A percentile compares a stretch with the other conserved stretches of the same genome.
These are phyloP conservation scores for Diphyllodes magnificus DNA, from an alignment of 2,113 vertebrate species.

Conservation along the genomic window DNA sequence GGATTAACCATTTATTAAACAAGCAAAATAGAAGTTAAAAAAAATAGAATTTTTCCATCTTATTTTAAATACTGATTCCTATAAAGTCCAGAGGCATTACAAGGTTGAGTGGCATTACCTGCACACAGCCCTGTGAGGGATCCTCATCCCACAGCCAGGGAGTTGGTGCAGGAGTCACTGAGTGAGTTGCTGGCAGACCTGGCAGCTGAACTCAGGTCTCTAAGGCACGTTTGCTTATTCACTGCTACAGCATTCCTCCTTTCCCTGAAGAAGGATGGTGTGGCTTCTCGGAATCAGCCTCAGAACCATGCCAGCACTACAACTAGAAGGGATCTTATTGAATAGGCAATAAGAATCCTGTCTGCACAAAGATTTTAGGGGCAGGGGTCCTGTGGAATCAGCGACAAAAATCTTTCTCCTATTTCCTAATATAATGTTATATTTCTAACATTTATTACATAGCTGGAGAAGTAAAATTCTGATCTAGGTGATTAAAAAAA, in stretches of 20 bases:
- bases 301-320: not conserved
- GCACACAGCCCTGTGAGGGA: not conserved
- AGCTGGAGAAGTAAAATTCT: not conserved
- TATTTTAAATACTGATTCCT: not conserved
- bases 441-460: not conserved
- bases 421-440: not conserved
- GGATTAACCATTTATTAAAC: not conserved
- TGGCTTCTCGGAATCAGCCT: not conserved
- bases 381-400: not conserved
- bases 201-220: not conserved
- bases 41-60: not conserved
- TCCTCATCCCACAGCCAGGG: not conserved
- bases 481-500: not conserved
- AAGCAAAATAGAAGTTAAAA: not conserved
- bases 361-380: not conserved
- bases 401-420: rapidly evolving
- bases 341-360: not conserved
- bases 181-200: not conserved
- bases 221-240: not conserved
- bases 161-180: not conserved
- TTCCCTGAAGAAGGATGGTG: not conserved
- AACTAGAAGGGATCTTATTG: not conserved
- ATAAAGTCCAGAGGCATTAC: not conserved
- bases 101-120: not conserved
- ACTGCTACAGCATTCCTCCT: not conserved